Base-by-base conservation (phyloP, 2,888 invertebrate species). In the Philaethria dido region DNA sequence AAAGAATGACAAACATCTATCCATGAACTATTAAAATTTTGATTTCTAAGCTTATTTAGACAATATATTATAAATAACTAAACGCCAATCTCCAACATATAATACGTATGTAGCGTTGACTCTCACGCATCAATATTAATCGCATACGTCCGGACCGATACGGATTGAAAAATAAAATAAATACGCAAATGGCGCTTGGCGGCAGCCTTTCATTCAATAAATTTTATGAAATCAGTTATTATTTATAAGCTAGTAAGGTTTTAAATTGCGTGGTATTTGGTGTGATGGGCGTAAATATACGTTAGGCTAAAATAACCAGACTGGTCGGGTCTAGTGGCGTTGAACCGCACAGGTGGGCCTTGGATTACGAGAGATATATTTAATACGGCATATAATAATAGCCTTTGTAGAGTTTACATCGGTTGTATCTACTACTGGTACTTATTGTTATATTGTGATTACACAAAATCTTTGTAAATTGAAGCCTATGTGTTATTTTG, bases 331-430 rank as follows among this genome's bases (percentile, higher is more conserved):
- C 77, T 87, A 88, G 88, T 86, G 88, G 84, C 89, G 88, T 85
- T 91, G 90, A 91, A 91, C 90, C 84, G 84, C 83, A 83, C 87
- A 86, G 87, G 87, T 86, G 89, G 89, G 86, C 89, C 87, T 88
- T 89, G 90, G 86, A 87, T 87, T 86, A 89, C 84, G 86, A 85
- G 83, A 88, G 84, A 89, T 89, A 87, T 84, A 87, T 86, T 86
- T 85, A 89, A 88, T 89, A 86, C 83, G 78, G 80, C 80, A 80
- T 89, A 88, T 89, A 88, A 89, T 90, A 88, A 69, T 67, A 67
- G 54, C 60, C 64, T 65, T 60, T 48, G 64, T 64, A 48, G 47
- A 45, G 64, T 64, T 44, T 25, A 39, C 64, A 48, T 64, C 3
- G 9, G 16, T 36, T 11, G 44, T 47, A 20, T 47, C 18, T 20